Evolutionary conservation across 2,888 invertebrate genomes (phyloP).

Genomic region (Marronus borbonicus): DNA sequence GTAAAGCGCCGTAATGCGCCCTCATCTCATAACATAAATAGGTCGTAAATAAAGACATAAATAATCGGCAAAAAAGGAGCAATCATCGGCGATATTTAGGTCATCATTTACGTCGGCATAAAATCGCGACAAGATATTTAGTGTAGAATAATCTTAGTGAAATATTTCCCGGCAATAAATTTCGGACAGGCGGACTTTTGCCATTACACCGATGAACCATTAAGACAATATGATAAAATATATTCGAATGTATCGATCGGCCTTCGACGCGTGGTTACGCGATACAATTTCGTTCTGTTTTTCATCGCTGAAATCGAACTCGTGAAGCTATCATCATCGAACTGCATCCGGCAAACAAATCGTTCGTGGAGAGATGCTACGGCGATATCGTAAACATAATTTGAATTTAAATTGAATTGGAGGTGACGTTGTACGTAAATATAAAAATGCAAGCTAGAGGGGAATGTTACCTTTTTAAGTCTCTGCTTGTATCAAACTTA

Average conservation of each 20-base stretch:
- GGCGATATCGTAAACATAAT: constrained; percentile 42
- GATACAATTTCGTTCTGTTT: constrained; percentile 26
- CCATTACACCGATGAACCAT: constrained; percentile 21
- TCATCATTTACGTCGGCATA: constrained; percentile 34
- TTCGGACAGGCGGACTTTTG: constrained; percentile 17
- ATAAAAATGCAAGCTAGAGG: neutral
- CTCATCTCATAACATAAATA: neutral
- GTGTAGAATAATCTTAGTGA: constrained; percentile 33
- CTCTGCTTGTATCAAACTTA: neutral
- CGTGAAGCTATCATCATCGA: neutral
- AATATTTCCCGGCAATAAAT: constrained; percentile 40
- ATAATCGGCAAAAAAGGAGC: constrained; percentile 27
- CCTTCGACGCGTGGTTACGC: neutral
- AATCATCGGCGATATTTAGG: constrained; percentile 19
- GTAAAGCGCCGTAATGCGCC: constrained; percentile 1
- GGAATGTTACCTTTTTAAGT: neutral
- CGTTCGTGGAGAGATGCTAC: constrained; percentile 11
- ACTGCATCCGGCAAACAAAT: constrained; percentile 42
- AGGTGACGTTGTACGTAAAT: constrained; percentile 8
- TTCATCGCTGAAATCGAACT: neutral
- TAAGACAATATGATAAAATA: constrained; percentile 37
- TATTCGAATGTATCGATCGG: constrained; percentile 11
- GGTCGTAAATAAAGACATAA: constrained; percentile 46
- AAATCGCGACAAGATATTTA: constrained; percentile 41
- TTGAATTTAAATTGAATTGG: constrained; percentile 43